Evolutionary conservation across 1,140 invertebrate genomes (phyloP), one percentile per base, ranked within the genome.

Genomic region (Caenorhabditis inopinata): DNA sequence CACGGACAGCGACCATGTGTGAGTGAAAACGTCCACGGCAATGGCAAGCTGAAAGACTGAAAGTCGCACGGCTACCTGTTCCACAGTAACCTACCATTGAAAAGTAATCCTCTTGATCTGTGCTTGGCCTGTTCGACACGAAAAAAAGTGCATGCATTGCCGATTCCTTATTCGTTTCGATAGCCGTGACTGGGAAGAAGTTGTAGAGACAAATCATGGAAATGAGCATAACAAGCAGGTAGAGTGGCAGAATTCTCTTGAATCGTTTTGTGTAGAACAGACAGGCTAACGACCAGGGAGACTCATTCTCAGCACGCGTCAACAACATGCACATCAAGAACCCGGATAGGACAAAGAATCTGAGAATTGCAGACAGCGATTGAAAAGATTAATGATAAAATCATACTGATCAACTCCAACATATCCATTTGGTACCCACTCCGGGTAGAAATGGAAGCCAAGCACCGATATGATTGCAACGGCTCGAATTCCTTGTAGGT

Each of bases 321-420:
- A 68, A 21, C 9, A 68, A 1, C 32, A 68, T 68, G 38, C 58
- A 68, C 58, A 68, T 68, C 11, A 68, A 11, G n/a, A 68, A 68
- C 27, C 58, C 58, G n/a, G 58, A 68, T 6, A 68, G 32, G n/a
- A 68, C 58, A 9, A 68, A 68, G 58, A 68, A 68, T 68, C 58
- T 68, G 58, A 42, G 38, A 42, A 7, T 7, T 42, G 38, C 38
- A 42, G 6, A 7, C 5, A 42, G 38, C 5, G 5, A 7, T 42
- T 7, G 38, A 42, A 42, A 14, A 42, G 5, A 7, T 42, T 42
- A 42, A 14, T 14, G 14, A 7, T 42, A 42, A 7, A 14, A 42
- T 7, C 58, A 38, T 12, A 68, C 58, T 68, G 58, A 68, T 68
- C 58, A 38, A 68, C 58, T 21, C 58, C 58, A 21, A 68, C 32